Evolutionary conservation across 2,888 invertebrate species (phyloP).

Genomic region (Halictus quadricinctus): DNA sequence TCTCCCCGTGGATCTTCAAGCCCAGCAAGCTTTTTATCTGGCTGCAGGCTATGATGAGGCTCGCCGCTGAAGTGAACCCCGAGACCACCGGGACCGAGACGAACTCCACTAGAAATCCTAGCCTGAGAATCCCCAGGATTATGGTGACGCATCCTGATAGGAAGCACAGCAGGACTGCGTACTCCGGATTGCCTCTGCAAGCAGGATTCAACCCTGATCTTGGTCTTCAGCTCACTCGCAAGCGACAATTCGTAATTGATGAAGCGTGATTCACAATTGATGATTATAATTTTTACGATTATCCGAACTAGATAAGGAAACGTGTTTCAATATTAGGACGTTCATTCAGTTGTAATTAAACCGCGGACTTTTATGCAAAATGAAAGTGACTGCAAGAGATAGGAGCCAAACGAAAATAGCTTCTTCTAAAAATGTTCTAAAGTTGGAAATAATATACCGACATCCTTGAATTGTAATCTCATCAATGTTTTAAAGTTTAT

Average conservation of each 20-base stretch:
- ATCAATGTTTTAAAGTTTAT: too few species aligned
- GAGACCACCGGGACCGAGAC: constrained; percentile 90
- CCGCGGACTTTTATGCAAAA: too few species aligned
- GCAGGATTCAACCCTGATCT: neutral
- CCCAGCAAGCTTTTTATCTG: constrained; percentile 89
- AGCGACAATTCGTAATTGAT: too few species aligned
- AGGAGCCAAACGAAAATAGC: too few species aligned
- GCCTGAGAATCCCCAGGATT: constrained; percentile 85
- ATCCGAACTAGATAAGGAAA: too few species aligned
- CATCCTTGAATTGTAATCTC: too few species aligned
- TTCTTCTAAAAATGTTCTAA: too few species aligned
- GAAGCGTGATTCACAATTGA: neutral
- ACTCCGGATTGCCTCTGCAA: constrained; percentile 83
- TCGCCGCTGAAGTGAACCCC: constrained; percentile 90
- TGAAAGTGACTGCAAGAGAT: too few species aligned
- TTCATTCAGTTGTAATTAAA: too few species aligned
- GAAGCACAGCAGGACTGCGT: constrained; percentile 87
- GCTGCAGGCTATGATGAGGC: constrained; percentile 89
- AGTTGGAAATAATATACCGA: too few species aligned
- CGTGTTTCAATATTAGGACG: too few species aligned
- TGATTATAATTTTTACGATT: neutral
- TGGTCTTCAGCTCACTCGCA: neutral
- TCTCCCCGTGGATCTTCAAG: constrained; percentile 85
- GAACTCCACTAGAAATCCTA: constrained; percentile 89
- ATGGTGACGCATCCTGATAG: constrained; percentile 87